phyloP scores from a whole-genome alignment of 2,888 invertebrate species.

The Anorthoa munda region DNA sequence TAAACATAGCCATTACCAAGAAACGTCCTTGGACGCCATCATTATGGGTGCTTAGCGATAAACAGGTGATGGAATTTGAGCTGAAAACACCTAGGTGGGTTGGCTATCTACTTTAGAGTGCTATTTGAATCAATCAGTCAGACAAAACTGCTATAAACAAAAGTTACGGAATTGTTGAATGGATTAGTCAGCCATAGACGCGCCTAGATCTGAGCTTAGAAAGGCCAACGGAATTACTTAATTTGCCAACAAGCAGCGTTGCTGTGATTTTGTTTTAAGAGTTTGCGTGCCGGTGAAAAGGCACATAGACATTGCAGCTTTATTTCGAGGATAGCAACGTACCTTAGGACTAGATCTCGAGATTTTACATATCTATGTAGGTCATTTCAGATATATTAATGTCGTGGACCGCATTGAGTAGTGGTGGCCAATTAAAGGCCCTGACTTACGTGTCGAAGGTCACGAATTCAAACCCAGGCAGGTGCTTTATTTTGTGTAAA shows the following conservation, averaged over 20 bases:
- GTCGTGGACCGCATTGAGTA: too few relatives aligned
- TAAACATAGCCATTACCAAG: constrained; percentile 52
- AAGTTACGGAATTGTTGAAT: constrained; percentile 12
- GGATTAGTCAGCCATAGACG: constrained; percentile 11
- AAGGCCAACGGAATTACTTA: not conserved
- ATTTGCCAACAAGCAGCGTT: not conserved
- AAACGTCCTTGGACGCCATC: constrained; percentile 60
- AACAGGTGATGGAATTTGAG: constrained; percentile 41
- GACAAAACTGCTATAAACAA: constrained; percentile 9
- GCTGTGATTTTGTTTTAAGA: not conserved
- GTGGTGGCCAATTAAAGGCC: too few relatives aligned
- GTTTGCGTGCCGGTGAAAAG: not conserved
- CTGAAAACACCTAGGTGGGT: constrained; percentile 27
- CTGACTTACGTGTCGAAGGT: too few relatives aligned
- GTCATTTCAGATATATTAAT: too few relatives aligned
- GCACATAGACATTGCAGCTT: not conserved
- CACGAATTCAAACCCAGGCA: too few relatives aligned
- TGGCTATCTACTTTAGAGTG: not conserved
- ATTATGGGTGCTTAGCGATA: constrained; percentile 47
- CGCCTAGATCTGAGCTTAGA: not conserved
- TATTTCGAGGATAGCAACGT: not conserved
- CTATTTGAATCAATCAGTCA: constrained; percentile 24
- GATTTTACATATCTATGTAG: too few relatives aligned
- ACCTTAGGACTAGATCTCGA: too few relatives aligned
- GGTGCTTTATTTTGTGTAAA: too few relatives aligned